phyloP scores from a whole-genome alignment of 1,140 invertebrate species.

The Hesperophylax magnus region DNA sequence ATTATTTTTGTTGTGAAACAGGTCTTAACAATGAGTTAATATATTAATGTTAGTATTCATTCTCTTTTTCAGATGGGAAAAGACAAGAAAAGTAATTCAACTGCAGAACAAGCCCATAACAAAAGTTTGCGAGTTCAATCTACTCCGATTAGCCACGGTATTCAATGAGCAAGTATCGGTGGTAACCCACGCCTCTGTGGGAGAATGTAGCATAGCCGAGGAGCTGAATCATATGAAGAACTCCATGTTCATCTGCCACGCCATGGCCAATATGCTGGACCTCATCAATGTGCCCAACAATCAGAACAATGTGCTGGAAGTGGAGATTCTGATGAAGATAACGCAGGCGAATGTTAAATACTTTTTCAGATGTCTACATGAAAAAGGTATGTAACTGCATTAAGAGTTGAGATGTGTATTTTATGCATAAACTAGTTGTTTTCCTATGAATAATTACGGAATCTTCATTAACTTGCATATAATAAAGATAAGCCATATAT shows the following conservation, averaged over 20 bases:
- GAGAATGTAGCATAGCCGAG: neutral
- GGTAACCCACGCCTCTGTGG: constrained; percentile 28
- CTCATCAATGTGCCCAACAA: constrained; percentile 58
- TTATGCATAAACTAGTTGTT: constrained; percentile 4
- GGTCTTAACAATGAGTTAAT: no score
- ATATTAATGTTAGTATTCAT: constrained; percentile 3
- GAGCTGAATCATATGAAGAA: constrained; percentile 31
- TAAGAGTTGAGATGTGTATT: neutral
- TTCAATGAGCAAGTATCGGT: constrained; percentile 60
- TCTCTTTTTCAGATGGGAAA: constrained; percentile 64
- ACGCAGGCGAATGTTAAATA: constrained; percentile 80
- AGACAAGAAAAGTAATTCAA: constrained; percentile 60
- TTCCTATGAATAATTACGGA: neutral
- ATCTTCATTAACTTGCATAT: neutral
- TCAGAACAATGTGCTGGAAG: constrained; percentile 61
- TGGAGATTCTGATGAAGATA: constrained; percentile 73
- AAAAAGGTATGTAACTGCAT: constrained; percentile 70
- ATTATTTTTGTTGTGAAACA: no score
- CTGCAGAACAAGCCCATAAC: constrained; percentile 61
- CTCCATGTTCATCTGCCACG: constrained; percentile 65
- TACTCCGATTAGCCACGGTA: constrained; percentile 61
- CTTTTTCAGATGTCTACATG: constrained; percentile 81
- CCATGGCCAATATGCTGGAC: constrained; percentile 59
- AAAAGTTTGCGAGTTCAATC: constrained; percentile 63
- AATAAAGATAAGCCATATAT: no score